Base-by-base conservation (phyloP, 2,888 invertebrate genomes). In the Megaustenia siamemsis region DNA sequence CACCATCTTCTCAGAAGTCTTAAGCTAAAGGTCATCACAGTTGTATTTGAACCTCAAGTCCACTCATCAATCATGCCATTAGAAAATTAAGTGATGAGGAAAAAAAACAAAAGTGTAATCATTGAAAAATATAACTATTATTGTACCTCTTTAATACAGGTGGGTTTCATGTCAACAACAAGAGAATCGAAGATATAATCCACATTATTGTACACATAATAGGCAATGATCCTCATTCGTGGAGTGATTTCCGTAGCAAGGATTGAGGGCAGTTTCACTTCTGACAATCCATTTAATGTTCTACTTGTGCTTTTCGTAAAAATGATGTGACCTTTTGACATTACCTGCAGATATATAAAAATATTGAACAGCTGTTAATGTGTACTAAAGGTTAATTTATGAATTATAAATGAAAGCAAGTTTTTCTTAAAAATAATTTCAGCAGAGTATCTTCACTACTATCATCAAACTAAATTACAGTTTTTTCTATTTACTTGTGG, bases 161-260 rank as follows among this genome's bases (percentile, higher is more conserved):
- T 49, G n/a, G 87, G 76, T 8, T 68, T 80, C 12, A 87, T 84
- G 66, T 88, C 86, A 24, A 87, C 81, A 66, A 77, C 43, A 8
- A 88, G 21, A 24, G 87, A 85, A 53, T 89, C 89, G 15, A 85
- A 75, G 40, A 88, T 86, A 12, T 87, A 56, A 40, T 88, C 87
- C 15, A 69, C n/a, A 15, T 53, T 49, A 2, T 32, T 63, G 4
- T 69, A 56, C n/a, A 45, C 32, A 56, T 84, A 82, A 49, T 81
- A 86, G 28, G 83, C 85, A 63, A 86, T 38, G 28, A 85, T 81
- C 49, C 86, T 82, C 24, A 80, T 80, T 5, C 56, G n/a, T 5
- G 86, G 86, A 0, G 85, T 45, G 2, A 83, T 71, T 38, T 53
- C 66, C 0, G 38, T 3, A 38, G 69, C 68, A 5, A 84, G n/a